phyloP scores from a whole-genome alignment of 2,888 invertebrate species.

The Onthophagus sagittarius region DNA sequence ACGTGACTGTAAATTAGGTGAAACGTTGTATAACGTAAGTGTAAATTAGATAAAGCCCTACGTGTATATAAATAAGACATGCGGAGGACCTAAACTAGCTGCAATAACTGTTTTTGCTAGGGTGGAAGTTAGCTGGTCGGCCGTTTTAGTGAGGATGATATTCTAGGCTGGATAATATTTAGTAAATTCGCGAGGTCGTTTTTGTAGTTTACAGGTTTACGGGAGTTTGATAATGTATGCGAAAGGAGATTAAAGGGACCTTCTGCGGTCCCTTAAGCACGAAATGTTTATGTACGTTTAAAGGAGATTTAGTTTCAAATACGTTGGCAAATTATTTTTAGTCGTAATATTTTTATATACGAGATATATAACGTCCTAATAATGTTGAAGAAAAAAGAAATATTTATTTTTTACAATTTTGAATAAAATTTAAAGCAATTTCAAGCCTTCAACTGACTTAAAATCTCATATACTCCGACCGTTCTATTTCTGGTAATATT shows the following conservation, averaged over 20 bases:
- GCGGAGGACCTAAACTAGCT: background rate
- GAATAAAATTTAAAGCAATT: too few species aligned
- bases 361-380: too few species aligned
- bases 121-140: conserved; percentile 5
- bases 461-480: too few species aligned
- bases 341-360: too few species aligned
- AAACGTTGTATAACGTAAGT: background rate
- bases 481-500: too few species aligned
- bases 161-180: conserved; percentile 4
- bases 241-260: conserved; percentile 5
- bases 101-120: background rate
- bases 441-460: too few species aligned
- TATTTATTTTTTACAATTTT: too few species aligned
- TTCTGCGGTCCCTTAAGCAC: background rate
- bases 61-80: background rate
- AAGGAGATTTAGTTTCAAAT: background rate
- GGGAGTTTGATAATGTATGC: conserved; percentile 3
- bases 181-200: conserved; percentile 7
- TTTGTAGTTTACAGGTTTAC: conserved; percentile 3
- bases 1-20: background rate
- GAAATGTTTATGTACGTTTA: background rate
- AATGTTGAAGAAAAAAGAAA: too few species aligned
- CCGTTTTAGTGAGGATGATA: background rate
- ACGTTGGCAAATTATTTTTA: too few species aligned
- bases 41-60: background rate